Percentiles rank a stretch among this genome's conserved stretches.
Evolutionary conservation across 1,140 invertebrate species (phyloP).

Genomic region (Tenebrio molitor): DNA sequence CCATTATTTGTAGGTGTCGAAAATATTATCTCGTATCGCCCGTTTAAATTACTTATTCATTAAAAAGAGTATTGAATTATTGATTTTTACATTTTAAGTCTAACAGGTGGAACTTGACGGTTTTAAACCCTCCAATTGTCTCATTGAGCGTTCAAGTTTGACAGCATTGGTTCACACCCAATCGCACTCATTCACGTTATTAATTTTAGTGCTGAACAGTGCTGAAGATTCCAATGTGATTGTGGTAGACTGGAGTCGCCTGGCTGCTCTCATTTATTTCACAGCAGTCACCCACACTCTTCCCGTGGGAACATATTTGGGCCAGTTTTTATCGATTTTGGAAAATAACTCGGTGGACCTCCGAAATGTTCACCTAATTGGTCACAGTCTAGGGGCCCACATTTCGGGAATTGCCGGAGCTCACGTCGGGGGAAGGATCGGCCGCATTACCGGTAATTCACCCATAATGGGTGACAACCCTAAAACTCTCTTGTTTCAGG

Average conservation of each 20-base stretch:
- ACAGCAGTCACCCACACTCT: conserved; percentile 52
- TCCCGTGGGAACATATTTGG: conserved; percentile 50
- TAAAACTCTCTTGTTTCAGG: no score
- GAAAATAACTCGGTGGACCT: conserved; percentile 65
- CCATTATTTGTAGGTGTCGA: no score
- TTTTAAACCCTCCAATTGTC: no score
- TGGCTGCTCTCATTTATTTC: conserved; percentile 56
- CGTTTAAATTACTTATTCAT: no score
- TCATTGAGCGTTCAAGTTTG: no score
- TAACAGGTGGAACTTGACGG: no score
- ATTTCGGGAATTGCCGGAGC: conserved; percentile 74
- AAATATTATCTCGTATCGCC: no score
- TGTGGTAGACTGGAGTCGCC: conserved; percentile 55
- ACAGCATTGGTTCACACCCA: no score
- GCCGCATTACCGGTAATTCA: conserved; percentile 69
- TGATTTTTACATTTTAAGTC: no score
- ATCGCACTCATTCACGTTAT: no score
- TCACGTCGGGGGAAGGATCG: conserved; percentile 68
- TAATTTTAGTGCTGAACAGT: conserved; percentile 3
- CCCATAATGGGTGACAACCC: no score
- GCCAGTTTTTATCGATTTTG: conserved; percentile 50
- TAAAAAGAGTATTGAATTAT: no score
- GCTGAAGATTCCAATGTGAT: conserved; percentile 55
- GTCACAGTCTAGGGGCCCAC: conserved; percentile 79
- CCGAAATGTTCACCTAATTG: conserved; percentile 73